Percentiles rank a stretch among this genome's conserved stretches.
Evolutionary conservation across 2,888 invertebrate species (phyloP).

Genomic region (Parnassius smintheus): DNA sequence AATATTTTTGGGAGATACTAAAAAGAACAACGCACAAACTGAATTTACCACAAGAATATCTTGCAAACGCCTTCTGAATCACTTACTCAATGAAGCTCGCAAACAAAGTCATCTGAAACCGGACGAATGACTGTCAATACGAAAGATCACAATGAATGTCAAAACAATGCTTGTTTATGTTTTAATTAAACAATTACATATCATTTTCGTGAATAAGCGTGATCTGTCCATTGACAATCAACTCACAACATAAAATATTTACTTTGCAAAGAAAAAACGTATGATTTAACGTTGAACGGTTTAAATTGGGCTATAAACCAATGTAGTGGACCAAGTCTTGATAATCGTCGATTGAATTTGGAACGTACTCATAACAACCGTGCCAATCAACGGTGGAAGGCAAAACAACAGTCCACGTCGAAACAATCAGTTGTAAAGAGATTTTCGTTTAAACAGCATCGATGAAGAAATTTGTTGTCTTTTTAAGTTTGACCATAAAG

Average conservation of each 20-base stretch:
- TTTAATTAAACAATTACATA: slow-evolving; percentile 20
- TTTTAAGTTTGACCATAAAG: slow-evolving; percentile 12
- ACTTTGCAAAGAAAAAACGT: slow-evolving; percentile 24
- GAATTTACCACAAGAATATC: slow-evolving; percentile 3
- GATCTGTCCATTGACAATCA: slow-evolving; percentile 18
- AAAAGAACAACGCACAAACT: slow-evolving; percentile 4
- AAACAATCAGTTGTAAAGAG: slow-evolving; percentile 42
- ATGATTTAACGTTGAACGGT: slow-evolving; percentile 21
- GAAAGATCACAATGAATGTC: slow-evolving; percentile 21
- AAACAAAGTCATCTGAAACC: slow-evolving; percentile 23
- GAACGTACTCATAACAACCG: slow-evolving; percentile 57
- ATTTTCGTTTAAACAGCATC: slow-evolving; percentile 29
- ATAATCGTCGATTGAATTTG: slow-evolving; percentile 26
- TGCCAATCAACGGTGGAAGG: slow-evolving; percentile 38
- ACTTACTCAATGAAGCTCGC: slow-evolving; percentile 23
- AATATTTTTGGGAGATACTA: background rate
- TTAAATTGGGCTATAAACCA: slow-evolving; percentile 24
- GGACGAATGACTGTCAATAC: slow-evolving; percentile 26
- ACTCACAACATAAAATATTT: slow-evolving; percentile 27
- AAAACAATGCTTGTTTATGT: slow-evolving; percentile 15
- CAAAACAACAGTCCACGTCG: slow-evolving; percentile 49
- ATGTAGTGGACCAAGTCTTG: slow-evolving; percentile 34
- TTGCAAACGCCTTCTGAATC: slow-evolving; percentile 11
- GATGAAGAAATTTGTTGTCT: slow-evolving; percentile 23
- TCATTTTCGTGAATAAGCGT: slow-evolving; percentile 10